Evolutionary conservation across 92 coral and sea anemone genomes (phyloP), one percentile per base, ranked within the genome.

Genomic region (Diadumene lineata): DNA sequence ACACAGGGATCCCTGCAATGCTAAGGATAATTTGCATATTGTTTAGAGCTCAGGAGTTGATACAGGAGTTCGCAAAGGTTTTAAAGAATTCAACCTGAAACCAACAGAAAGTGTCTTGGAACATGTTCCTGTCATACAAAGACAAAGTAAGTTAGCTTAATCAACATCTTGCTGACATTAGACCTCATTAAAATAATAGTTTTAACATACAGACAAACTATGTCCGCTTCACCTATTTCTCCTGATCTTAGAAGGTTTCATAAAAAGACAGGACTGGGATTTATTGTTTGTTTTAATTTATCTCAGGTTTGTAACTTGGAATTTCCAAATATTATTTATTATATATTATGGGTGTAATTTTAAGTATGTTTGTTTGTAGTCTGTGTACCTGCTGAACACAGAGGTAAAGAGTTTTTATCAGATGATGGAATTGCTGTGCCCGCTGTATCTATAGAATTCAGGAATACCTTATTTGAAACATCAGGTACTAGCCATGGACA

Each of bases 381-480:
- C 75, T 74, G 82, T 38, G 96, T 88, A 0, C 96, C 96, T 13
- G 51, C 80, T 18, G 94, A 90, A 44, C 96, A 90, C 77, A 86
- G 89, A 56, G 96, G 96, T 15, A 79, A 80, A 16, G 96, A 90
- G 69, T 90, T 82, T 56, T 64, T 79, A 62, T 86, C 96, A 31
- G 96, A 90, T 46, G 79, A 69, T 17, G 94, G 96, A 11, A 72
- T 90, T 11, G 79, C 82, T 26, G 96, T 90, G 9, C 96, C 96
- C 28, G 85, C 92, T n/a, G 76, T 90, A 28, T 86, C 89, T 1
- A 50, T 70, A 82, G 92, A 90, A 48, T 76, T 90, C 23, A 88
- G 72, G 32, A 77, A 82, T 57, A 57, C 31, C 30, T 61, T 90
- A 25, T 58, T 90, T 44, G 81, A 86, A 60, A 82, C 82, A 16